Evolutionary conservation across 2,888 invertebrate genomes (phyloP).

Genomic region (Drosophila putrida): DNA sequence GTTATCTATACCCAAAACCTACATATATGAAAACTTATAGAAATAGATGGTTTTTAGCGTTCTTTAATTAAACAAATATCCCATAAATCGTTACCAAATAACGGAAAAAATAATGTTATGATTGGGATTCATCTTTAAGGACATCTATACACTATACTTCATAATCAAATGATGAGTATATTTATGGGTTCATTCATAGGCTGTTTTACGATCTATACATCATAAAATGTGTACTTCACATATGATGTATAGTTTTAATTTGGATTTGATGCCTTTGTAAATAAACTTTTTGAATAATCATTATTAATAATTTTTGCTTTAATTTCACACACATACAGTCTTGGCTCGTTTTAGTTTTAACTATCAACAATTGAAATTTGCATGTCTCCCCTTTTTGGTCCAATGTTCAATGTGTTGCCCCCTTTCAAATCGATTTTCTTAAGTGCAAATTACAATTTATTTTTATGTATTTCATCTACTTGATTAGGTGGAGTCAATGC

Average conservation of each 20-base stretch:
- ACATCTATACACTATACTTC: not conserved
- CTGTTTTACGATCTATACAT: not conserved
- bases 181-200: not conserved
- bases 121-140: not conserved
- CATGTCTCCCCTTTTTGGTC: conserved; percentile 40
- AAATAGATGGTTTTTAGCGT: conserved; percentile 1
- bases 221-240: not conserved
- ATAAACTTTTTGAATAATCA: not conserved
- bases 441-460: not conserved
- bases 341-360: conserved; percentile 29
- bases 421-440: not conserved
- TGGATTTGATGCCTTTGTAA: not conserved
- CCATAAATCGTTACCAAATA: not conserved
- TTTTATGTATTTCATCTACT: not conserved
- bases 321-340: conserved; percentile 13
- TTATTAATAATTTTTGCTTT: not conserved
- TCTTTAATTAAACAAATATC: not conserved
- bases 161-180: not conserved
- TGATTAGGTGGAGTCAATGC: conserved; percentile 93
- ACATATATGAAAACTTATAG: conserved; percentile 16
- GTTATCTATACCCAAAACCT: conserved; percentile 1
- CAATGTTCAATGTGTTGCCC: conserved; percentile 34
- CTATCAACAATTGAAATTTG: conserved; percentile 52
- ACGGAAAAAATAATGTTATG: too few relatives aligned
- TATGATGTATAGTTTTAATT: not conserved